Evolutionary conservation across 2,888 invertebrate species (phyloP).

Genomic region (Mongoloraphidia duomilia): DNA sequence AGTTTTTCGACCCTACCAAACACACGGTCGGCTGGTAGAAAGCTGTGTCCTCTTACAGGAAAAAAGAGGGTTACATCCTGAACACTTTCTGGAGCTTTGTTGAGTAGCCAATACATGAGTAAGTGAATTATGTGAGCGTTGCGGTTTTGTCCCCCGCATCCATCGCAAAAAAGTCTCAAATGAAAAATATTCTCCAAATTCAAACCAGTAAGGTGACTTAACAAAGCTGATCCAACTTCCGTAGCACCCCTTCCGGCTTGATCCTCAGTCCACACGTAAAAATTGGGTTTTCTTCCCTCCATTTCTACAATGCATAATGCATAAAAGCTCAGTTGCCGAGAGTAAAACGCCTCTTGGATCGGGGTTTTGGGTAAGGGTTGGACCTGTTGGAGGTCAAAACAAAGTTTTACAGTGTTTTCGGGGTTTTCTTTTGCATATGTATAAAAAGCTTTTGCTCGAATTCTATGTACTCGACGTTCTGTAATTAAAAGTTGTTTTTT

Average conservation of each 20-base stretch:
- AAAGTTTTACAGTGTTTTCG: slow-evolving; percentile 12
- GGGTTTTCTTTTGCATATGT: slow-evolving; percentile 10
- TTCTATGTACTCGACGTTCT: slow-evolving; percentile 14
- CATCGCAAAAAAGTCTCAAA: slow-evolving; percentile 16
- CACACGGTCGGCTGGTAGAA: slow-evolving; percentile 8
- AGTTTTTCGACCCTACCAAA: slow-evolving; percentile 6
- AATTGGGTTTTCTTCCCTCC: slow-evolving; percentile 13
- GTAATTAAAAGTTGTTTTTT: slow-evolving; percentile 12
- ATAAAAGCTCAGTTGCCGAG: slow-evolving; percentile 15
- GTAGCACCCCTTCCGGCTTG: slow-evolving; percentile 12
- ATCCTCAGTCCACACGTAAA: slow-evolving; percentile 15
- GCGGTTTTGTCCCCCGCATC: slow-evolving; percentile 16
- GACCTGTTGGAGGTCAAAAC: slow-evolving; percentile 19
- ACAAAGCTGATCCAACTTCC: slow-evolving; percentile 14
- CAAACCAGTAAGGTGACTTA: slow-evolving; percentile 10
- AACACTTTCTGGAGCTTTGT: no score
- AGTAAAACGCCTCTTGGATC: slow-evolving; percentile 18
- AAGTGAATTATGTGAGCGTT: no score
- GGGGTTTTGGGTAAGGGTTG: slow-evolving; percentile 16
- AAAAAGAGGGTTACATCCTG: neutral
- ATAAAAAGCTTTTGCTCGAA: slow-evolving; percentile 15
- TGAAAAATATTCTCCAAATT: slow-evolving; percentile 7
- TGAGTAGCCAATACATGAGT: no score
- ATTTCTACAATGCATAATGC: slow-evolving; percentile 15
- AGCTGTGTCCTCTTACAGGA: slow-evolving; percentile 6